Base-by-base conservation (phyloP, 2,888 invertebrate genomes). In the Harpagoxenus sublaevis region DNA sequence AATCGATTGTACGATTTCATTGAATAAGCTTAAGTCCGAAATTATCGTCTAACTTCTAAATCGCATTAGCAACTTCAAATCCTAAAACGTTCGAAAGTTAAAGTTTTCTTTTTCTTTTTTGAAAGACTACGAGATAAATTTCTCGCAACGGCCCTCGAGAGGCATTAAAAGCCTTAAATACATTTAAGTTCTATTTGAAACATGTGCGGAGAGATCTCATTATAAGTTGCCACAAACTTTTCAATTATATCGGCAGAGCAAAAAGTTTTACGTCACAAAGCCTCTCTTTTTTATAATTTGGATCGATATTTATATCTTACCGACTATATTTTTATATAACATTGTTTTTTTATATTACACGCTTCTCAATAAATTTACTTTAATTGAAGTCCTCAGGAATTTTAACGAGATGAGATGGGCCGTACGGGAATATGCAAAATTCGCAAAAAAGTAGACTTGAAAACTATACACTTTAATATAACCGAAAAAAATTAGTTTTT, bases 181-280 rank as follows among this genome's bases (percentile, higher is more conserved):
- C n/a, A 35, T 73, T 79, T 79, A 79, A 79, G 35, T 57, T 35
- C 73, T 60, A 79, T 60, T 71, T 71, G 23, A 79, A 71, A 60
- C 48, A 42, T 39, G 35, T 31, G 65, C 28, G 23, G 28, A 66
- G 65, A 45, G 57, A 48, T 79, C 79, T 79, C 79, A 71, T 79
- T 79, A 79, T 73, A 79, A 79, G 73, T 79, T 79, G 28, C 35
- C 35, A 45, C 35, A 23, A 79, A 73, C 57, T 73, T 79, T 73
- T 62, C n/a, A 23, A 71, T n/a, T 35, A 71, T 60, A 28, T 79
- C 35, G 57, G 0, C 18, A 23, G 1, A 12, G 18, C n/a, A n/a
- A 79, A 79, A 57, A 35, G 31, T 23, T 71, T 65, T 23, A 35
- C 45, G 12, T 35, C 57, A 35, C 6, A 2, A n/a, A 15, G 15